Evolutionary conservation across 2,797 vertebrate species (phyloP), one percentile per base, ranked within the genome.

Genomic region (Anguilla anguilla): DNA sequence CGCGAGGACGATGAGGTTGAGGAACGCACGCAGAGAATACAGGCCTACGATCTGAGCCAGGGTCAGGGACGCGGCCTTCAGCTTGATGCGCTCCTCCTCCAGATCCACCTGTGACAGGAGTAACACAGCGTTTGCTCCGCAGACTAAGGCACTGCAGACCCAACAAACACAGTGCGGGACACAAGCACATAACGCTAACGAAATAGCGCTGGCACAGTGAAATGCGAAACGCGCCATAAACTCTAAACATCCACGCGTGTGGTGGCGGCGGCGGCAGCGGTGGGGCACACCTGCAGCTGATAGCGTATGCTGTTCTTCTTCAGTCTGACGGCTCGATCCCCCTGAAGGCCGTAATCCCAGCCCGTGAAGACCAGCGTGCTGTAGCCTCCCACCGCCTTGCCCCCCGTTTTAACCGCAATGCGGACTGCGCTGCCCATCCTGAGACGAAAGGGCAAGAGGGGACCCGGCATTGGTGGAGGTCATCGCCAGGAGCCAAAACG

Each of bases 271-370:
- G 28, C 51, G 10, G 51, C 49, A 49, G 0, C 67, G 39, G 13
- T 35, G 1, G 0, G 74, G 61, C 95, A 89, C 85, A 98, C 98
- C 97, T 97, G 96, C 64, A 98, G 87, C 85, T 92, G 95, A n/a
- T 96, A 97, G 28, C 91, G 94, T 91, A 98, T 93, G 91, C 93
- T 96, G 88, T 95, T 96, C 86, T 97, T 96, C 90, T 97, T 97
- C 85, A 97, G 94, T 77, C 87, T 94, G 85, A 96, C 95, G 4
- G 95, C 92, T 28, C 31, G 90, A 0, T 94, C 89, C 88, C 96
- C 96, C 39, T 94, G 92, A 84, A 97, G 96, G 88, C 97, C 95
- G 4, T 96, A 97, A 94, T 98, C 95, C 98, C 98, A 98, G 72
- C 96, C 95, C 0, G 96, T 96, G 92, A 98, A 98, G 85, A 97